phyloP scores from a whole-genome alignment of 2,797 vertebrate species.

The Sarcoramphus papa region DNA sequence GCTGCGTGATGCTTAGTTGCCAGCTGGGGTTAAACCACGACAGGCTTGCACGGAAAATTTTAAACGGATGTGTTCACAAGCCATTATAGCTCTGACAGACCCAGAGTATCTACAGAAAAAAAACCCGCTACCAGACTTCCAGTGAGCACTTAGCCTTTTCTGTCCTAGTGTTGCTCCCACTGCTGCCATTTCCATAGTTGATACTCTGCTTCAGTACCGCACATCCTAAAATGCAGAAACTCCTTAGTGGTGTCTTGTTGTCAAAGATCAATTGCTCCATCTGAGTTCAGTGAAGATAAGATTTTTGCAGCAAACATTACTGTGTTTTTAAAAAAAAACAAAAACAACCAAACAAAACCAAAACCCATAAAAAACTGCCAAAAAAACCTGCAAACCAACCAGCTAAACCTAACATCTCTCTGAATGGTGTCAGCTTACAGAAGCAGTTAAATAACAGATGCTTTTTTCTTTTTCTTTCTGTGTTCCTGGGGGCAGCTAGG shows the following conservation, averaged over 20 bases:
- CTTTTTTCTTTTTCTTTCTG: not conserved
- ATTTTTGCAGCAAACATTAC: not conserved
- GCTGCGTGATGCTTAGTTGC: too few relatives aligned
- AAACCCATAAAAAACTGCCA: accelerated
- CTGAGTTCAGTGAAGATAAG: not conserved
- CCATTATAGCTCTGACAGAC: not conserved
- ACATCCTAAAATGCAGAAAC: not conserved
- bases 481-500: not conserved
- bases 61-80: not conserved
- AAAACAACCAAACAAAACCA: not conserved
- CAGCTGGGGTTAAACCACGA: too few relatives aligned
- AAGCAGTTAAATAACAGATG: not conserved
- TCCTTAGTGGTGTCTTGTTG: not conserved
- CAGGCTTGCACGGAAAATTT: not conserved
- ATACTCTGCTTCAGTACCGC: not conserved
- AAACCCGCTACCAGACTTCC: not conserved
- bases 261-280: not conserved
- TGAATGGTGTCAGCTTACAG: not conserved
- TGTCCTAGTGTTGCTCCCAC: not conserved
- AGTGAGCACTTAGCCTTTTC: not conserved
- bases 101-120: not conserved
- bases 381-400: accelerated
- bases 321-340: not conserved
- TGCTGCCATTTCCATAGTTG: not conserved
- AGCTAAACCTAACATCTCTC: not conserved